Evolutionary conservation across 37 sponge, comb jelly and placozoan species (phyloP), one percentile per base, ranked within the genome.

Genomic region (Crambe crambe): DNA sequence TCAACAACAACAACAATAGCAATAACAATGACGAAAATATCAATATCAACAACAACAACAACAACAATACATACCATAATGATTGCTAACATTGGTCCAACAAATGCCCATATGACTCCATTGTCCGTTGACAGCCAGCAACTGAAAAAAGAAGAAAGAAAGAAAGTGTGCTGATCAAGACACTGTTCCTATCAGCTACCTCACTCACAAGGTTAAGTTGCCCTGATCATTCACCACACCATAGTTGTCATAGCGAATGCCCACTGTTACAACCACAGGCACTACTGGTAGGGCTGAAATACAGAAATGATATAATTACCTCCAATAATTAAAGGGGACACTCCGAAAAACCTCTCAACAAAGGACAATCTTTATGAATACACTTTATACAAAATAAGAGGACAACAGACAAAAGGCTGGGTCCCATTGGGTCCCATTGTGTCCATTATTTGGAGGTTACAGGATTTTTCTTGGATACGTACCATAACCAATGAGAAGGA

Each of bases 81-180:
- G 0, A 85, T 76, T 32, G 68, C 27, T 29, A 85, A 22, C 72
- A 85, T 74, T 56, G 90, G 90, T 42, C 62, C 86, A 18, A 85
- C 82, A 72, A 90, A 90, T 0, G 82, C 86, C 80, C 80, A 90
- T 42, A 85, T 90, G 0, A 65, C 47, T 57, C 86, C 82, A 37
- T 72, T 73, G 15, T 56, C 18, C 0, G 70, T 59, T 2, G 89
- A 78, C 43, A 89, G 38, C 89, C 89, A 89, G 57, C 89, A 89
- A 56, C 89, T 89, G 61, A 64, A 81, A 31, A 30, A 74, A 44
- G 6, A 0, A 32, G 2, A 56, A 29, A 12, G 2, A 47, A 57
- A 59, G 22, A 26, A 76, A 32, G 59, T 29, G 27, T 47, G 21
- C 3, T 12, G 12, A 47, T 47, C 6, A 47, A n/a, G n/a, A n/a